A percentile compares a stretch with the other conserved stretches of the same genome.
These are phyloP conservation scores for Argyresthia albistria DNA, from an alignment of 2,888 invertebrate species.

Conservation along the genomic window DNA sequence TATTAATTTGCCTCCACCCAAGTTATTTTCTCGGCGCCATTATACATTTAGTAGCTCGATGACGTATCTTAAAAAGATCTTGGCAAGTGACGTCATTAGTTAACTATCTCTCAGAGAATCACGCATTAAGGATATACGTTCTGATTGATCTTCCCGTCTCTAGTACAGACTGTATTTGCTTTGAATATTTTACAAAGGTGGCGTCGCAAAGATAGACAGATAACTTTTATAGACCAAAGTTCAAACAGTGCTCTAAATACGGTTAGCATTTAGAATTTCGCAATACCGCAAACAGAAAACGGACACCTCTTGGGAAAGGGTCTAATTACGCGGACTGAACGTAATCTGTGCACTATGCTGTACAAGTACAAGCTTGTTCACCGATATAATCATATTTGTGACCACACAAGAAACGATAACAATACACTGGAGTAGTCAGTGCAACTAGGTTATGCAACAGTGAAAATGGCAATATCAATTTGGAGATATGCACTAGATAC, in stretches of 20 bases:
- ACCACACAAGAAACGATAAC: not conserved
- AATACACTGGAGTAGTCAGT: not conserved
- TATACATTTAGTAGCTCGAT: conserved; percentile 16
- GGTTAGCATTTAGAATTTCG: not conserved
- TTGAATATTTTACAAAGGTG: no score
- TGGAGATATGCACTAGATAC: not conserved
- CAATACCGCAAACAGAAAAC: not conserved
- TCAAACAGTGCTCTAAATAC: conserved; percentile 2
- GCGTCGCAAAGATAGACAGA: not conserved
- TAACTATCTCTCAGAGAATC: no score
- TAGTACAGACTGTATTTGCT: no score
- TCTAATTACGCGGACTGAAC: conserved; percentile 3
- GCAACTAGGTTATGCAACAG: not conserved
- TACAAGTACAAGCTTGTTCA: not conserved
- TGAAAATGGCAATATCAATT: not conserved
- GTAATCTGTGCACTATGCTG: no score
- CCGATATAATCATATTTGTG: not conserved
- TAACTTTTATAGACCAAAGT: conserved; percentile 14
- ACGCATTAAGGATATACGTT: no score
- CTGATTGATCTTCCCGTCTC: no score
- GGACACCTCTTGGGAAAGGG: conserved; percentile 2
- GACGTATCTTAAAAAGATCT: conserved; percentile 10
- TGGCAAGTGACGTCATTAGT: conserved; percentile 15
- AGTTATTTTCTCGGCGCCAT: conserved; percentile 39
- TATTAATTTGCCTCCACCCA: conserved; percentile 52